A percentile compares a stretch with the other conserved stretches of the same genome.
These are phyloP conservation scores for Pristiophorus japonicus DNA, from an alignment of 2,113 vertebrate genomes.

Conservation along the genomic window DNA sequence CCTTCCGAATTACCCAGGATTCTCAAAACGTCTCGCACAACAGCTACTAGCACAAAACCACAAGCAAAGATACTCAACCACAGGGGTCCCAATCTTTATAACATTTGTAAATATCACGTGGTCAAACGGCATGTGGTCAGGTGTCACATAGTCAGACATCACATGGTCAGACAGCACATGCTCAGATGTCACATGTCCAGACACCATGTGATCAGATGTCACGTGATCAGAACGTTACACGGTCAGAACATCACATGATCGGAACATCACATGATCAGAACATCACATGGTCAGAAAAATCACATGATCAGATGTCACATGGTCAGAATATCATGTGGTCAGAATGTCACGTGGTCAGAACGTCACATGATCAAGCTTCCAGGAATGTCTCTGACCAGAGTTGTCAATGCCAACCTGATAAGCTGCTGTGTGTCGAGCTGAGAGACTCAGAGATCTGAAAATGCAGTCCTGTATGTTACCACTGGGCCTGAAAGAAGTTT, in stretches of 20 bases:
- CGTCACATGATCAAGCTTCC: neutral
- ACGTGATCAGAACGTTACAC: neutral
- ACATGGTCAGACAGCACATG: neutral
- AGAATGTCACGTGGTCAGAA: neutral
- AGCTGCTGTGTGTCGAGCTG: neutral
- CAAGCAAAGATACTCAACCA: neutral
- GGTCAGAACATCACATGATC: neutral
- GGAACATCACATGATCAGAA: neutral
- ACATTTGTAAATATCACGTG: neutral
- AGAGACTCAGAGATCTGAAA: too few species aligned
- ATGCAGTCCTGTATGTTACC: neutral
- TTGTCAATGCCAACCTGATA: neutral
- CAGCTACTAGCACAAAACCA: neutral
- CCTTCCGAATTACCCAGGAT: neutral
- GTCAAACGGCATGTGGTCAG: neutral
- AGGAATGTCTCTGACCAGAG: neutral
- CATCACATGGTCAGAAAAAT: neutral
- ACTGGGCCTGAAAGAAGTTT: neutral
- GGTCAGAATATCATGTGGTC: too few species aligned
- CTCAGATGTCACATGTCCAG: neutral
- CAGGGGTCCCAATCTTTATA: neutral
- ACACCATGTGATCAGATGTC: neutral
- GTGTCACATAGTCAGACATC: neutral
- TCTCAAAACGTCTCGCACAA: neutral
- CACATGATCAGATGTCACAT: neutral